A percentile compares a stretch with the other conserved stretches of the same genome.
phyloP scores from a whole-genome alignment of 2,113 vertebrate species.

The Mus pahari region DNA sequence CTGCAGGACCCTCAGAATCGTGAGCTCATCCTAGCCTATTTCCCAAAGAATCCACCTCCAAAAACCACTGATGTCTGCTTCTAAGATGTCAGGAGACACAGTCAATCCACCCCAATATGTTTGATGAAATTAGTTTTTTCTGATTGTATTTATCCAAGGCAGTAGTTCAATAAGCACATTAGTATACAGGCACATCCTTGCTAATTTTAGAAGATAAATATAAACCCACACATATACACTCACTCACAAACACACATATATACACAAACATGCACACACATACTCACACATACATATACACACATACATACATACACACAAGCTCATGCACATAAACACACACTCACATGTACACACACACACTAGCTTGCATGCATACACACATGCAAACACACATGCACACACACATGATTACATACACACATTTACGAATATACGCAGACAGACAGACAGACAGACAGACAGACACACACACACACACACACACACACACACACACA shows the following conservation, averaged over 20 bases:
- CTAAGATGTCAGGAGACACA: background rate
- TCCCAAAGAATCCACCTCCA: background rate
- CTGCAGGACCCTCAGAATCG: background rate
- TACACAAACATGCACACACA: background rate
- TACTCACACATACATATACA: background rate
- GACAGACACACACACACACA: background rate
- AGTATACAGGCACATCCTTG: background rate
- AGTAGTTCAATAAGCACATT: background rate
- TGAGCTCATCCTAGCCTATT: background rate
- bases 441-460: background rate
- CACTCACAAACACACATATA: background rate
- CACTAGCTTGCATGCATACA: background rate
- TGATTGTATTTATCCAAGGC: background rate
- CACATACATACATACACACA: background rate
- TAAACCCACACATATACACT: background rate
- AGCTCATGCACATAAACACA: background rate
- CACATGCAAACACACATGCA: background rate
- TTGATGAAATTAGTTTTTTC: conserved; percentile 55
- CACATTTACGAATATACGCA: background rate
- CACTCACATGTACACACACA: background rate
- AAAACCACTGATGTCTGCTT: background rate
- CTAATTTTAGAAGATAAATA: conserved; percentile 39
- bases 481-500: background rate
- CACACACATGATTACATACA: background rate
- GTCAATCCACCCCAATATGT: background rate